phyloP scores from a whole-genome alignment of 64 coral and sea anemone genomes.

The Trachythela sp. region DNA sequence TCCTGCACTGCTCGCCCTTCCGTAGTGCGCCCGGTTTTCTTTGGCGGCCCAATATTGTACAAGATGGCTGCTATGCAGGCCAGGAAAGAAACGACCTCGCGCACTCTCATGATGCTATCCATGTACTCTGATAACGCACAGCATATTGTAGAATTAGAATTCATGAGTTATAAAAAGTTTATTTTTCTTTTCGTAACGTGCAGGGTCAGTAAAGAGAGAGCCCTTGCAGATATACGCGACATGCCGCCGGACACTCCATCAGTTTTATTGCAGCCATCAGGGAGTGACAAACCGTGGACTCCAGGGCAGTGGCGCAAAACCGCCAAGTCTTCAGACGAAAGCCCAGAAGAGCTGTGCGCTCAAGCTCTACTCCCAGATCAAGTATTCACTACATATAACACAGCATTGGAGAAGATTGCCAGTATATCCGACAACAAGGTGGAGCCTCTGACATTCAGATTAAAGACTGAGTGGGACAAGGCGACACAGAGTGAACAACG shows the following conservation, averaged over 20 bases:
- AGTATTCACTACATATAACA: conserved; percentile 18
- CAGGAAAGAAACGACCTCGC: no score
- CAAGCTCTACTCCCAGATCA: not conserved
- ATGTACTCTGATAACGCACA: no score
- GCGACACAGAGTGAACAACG: conserved; percentile 45
- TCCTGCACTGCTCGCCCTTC: no score
- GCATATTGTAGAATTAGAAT: not conserved
- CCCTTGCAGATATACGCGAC: conserved; percentile 18
- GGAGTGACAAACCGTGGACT: conserved; percentile 29
- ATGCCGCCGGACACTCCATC: conserved; percentile 28
- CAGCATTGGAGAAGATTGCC: conserved; percentile 35
- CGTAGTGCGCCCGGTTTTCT: no score
- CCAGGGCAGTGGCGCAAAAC: conserved; percentile 35
- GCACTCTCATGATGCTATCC: no score
- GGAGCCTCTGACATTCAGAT: conserved; percentile 46
- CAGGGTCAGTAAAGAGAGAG: conserved; percentile 20
- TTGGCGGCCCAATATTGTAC: no score
- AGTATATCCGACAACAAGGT: conserved; percentile 40
- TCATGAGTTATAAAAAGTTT: not conserved
- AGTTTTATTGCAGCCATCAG: not conserved
- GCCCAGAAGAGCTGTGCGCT: conserved; percentile 8
- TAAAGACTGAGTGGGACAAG: conserved; percentile 42
- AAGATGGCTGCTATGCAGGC: no score
- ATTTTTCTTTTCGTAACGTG: not conserved
- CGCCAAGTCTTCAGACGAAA: conserved; percentile 1